Evolutionary conservation across 2,888 invertebrate species (phyloP).

Genomic region (Lymantria monacha): DNA sequence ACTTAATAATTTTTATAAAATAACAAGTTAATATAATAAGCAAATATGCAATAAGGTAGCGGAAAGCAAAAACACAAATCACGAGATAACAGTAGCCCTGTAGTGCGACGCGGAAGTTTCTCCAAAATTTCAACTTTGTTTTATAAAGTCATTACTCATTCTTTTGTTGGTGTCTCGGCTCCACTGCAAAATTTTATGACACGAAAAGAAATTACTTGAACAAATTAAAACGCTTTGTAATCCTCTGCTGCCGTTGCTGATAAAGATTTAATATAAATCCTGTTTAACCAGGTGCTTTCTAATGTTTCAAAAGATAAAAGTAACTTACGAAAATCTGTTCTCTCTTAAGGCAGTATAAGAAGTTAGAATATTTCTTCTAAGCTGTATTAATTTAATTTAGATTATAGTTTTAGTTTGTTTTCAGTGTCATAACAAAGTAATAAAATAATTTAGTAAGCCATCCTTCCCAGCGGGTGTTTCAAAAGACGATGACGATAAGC

Average conservation of each 20-base stretch:
- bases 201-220: slow-evolving; percentile 70
- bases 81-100: slow-evolving; percentile 59
- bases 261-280: slow-evolving; percentile 35
- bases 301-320: not conserved
- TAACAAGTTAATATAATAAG: not conserved
- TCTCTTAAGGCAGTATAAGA: not conserved
- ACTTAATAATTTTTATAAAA: not conserved
- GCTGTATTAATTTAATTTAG: too few species aligned
- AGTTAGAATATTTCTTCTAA: too few species aligned
- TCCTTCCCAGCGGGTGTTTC: too few species aligned
- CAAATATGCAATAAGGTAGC: slow-evolving; percentile 24
- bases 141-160: slow-evolving; percentile 75
- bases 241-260: slow-evolving; percentile 41
- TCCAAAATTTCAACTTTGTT: slow-evolving; percentile 75
- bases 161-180: slow-evolving; percentile 71
- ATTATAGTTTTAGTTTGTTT: too few species aligned
- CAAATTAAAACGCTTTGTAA: slow-evolving; percentile 71
- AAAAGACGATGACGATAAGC: too few species aligned
- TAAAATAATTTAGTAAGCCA: too few species aligned
- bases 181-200: slow-evolving; percentile 71
- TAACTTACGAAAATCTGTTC: not conserved
- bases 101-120: slow-evolving; percentile 61
- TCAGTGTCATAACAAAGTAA: too few species aligned
- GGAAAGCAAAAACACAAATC: slow-evolving; percentile 63
- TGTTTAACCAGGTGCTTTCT: slow-evolving; percentile 17